Percentiles rank a stretch among this genome's conserved stretches.
Conservation (phyloP, 1,140 invertebrate genomes). For the Hirudo medicinalis region DNA sequence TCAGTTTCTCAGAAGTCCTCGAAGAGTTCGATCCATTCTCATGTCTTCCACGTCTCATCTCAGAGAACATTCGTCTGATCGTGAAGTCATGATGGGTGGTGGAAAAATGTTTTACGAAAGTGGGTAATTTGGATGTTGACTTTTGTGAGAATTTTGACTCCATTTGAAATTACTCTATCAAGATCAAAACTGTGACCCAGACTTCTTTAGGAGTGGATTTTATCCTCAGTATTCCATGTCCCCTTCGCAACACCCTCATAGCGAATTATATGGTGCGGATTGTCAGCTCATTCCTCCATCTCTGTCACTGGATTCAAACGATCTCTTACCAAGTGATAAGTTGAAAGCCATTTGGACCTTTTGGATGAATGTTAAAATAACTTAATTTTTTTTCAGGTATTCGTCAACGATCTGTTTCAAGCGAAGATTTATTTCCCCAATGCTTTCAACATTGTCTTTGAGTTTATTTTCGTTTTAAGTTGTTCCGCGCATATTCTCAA, state of each 20-base stretch:
- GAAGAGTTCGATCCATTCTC: constrained; percentile 41
- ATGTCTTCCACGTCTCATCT: not conserved
- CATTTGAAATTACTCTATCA: not conserved
- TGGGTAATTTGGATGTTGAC: not conserved
- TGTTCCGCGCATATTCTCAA: too few species aligned
- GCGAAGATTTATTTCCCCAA: too few species aligned
- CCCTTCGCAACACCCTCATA: not conserved
- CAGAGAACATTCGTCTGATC: constrained; percentile 1
- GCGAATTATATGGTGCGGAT: not conserved
- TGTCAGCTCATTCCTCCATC: constrained; percentile 9
- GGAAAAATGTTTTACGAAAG: constrained; percentile 6
- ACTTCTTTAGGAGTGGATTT: not conserved
- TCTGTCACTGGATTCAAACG: not conserved
- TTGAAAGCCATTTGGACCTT: too few species aligned
- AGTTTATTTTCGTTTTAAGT: too few species aligned
- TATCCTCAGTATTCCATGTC: not conserved
- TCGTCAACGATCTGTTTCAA: too few species aligned
- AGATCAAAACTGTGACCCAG: constrained; percentile 12
- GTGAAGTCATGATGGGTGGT: not conserved
- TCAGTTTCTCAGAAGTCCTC: constrained; percentile 44
- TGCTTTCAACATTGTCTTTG: too few species aligned
- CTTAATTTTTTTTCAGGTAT: too few species aligned
- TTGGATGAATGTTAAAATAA: too few species aligned
- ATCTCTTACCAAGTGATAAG: too few species aligned
- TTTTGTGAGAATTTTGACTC: not conserved